These are phyloP conservation scores for Taenioides sp. DNA, from an alignment of 2,797 vertebrate species.

Conservation along the genomic window DNA sequence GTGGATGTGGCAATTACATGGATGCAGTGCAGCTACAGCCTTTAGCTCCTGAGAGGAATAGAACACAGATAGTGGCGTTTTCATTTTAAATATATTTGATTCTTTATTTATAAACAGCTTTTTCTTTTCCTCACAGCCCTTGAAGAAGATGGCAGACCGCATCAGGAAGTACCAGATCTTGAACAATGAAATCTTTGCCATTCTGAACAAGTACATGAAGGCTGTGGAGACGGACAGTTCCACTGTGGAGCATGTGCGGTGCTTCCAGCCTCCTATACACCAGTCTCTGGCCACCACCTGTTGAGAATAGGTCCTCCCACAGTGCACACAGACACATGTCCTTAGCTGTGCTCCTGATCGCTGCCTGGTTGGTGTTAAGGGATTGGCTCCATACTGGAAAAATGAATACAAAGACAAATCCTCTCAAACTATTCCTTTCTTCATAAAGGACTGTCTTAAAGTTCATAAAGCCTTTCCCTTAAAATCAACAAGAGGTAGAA, in stretches of 20 bases:
- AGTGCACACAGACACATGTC: conserved; percentile 33
- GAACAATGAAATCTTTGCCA: conserved; percentile 93
- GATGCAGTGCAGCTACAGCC: background rate
- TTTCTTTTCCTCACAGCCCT: conserved; percentile 73
- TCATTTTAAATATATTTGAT: conserved; percentile 63
- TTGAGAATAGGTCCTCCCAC: conserved; percentile 71
- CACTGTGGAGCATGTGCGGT: conserved; percentile 95
- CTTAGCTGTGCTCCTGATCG: conserved; percentile 57
- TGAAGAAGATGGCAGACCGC: conserved; percentile 98
- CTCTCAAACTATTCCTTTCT: conserved; percentile 42
- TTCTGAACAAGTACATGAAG: conserved; percentile 97
- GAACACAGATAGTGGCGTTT: conserved; percentile 80
- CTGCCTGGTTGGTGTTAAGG: conserved; percentile 56
- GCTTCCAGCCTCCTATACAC: conserved; percentile 98
- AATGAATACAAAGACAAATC: conserved; percentile 50
- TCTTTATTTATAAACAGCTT: conserved; percentile 91
- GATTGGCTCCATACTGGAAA: conserved; percentile 30
- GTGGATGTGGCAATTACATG: too few relatives aligned
- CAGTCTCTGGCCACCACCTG: conserved; percentile 97
- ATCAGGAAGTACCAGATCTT: conserved; percentile 97
- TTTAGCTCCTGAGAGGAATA: conserved; percentile 90
- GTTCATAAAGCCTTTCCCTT: conserved; percentile 32
- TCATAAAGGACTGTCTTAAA: conserved; percentile 41
- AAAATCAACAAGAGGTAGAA: conserved; percentile 47
- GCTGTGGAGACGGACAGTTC: conserved; percentile 93